These are phyloP conservation scores for Micrasema minimum DNA, from an alignment of 1,140 invertebrate species.

Conservation along the genomic window DNA sequence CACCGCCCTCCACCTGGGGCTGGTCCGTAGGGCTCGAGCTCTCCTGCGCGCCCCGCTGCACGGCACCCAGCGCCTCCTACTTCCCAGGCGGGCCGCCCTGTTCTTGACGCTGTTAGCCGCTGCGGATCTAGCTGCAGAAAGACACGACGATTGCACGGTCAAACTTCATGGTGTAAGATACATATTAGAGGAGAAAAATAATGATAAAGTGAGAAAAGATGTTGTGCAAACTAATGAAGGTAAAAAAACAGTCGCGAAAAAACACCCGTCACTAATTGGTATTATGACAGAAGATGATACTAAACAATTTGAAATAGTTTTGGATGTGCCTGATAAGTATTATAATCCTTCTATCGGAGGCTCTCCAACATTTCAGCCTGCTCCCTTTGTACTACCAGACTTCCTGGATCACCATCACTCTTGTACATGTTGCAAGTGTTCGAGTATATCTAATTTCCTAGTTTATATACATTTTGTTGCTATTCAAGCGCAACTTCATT, in stretches of 20 bases:
- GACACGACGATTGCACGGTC: slow-evolving; percentile 46
- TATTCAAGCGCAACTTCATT: slow-evolving; percentile 41
- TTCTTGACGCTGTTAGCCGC: slow-evolving; percentile 39
- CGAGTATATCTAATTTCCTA: slow-evolving; percentile 28
- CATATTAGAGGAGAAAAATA: slow-evolving; percentile 44
- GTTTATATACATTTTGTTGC: slow-evolving; percentile 28
- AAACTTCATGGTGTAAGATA: slow-evolving; percentile 50
- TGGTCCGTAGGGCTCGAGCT: slow-evolving; percentile 40
- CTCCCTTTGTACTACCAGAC: slow-evolving; percentile 39
- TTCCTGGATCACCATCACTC: slow-evolving; percentile 41
- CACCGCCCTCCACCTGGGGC: slow-evolving; percentile 31
- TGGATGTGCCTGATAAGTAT: slow-evolving; percentile 43
- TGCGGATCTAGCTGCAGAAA: slow-evolving; percentile 41
- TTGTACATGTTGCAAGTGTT: slow-evolving; percentile 46
- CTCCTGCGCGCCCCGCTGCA: slow-evolving; percentile 32
- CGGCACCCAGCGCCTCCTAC: slow-evolving; percentile 40
- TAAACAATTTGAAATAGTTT: slow-evolving; percentile 45
- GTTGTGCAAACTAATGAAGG: slow-evolving; percentile 3
- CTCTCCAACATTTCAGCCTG: slow-evolving; percentile 45
- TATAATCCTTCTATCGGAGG: slow-evolving; percentile 28
- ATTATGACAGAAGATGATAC: neutral
- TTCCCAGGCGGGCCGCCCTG: slow-evolving; percentile 27
- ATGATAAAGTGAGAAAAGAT: slow-evolving; percentile 3
- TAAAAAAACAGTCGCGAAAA: slow-evolving; percentile 19
- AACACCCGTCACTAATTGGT: neutral